Percentiles rank a stretch among this genome's conserved stretches.
Conservation (phyloP, 2,888 invertebrate genomes). For the Pachymerium ferrugineum region DNA sequence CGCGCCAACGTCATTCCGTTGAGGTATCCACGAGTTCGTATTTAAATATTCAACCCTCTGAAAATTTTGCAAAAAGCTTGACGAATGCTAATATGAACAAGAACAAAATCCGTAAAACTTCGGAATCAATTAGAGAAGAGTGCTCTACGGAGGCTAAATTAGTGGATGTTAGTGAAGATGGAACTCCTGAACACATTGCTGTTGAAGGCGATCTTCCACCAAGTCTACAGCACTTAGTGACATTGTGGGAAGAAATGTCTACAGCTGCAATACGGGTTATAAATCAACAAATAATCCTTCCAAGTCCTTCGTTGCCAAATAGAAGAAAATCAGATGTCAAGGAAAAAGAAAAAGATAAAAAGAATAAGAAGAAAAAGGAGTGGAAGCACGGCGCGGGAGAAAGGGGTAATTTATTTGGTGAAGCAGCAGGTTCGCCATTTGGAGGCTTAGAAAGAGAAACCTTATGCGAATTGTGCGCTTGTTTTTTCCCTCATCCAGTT, state of each 20-base stretch:
- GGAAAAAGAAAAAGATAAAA: slow-evolving; percentile 46
- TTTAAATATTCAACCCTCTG: slow-evolving; percentile 46
- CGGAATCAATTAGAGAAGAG: slow-evolving; percentile 55
- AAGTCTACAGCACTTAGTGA: slow-evolving; percentile 78
- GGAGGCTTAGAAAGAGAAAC: slow-evolving; percentile 47
- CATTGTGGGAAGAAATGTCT: slow-evolving; percentile 77
- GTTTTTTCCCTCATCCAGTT: slow-evolving; percentile 59
- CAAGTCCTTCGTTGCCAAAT: slow-evolving; percentile 52
- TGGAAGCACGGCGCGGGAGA: slow-evolving; percentile 46
- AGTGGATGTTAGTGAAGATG: not conserved
- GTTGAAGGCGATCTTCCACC: slow-evolving; percentile 60
- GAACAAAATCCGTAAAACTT: slow-evolving; percentile 45
- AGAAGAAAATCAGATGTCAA: slow-evolving; percentile 48
- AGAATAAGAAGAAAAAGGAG: slow-evolving; percentile 57
- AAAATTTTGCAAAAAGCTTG: slow-evolving; percentile 69
- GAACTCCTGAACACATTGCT: slow-evolving; percentile 29
- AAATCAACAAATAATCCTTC: slow-evolving; percentile 57
- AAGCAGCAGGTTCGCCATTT: slow-evolving; percentile 40
- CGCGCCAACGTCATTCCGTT: slow-evolving; percentile 77
- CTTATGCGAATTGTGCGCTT: slow-evolving; percentile 81
- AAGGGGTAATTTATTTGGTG: slow-evolving; percentile 43
- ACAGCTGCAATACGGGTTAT: slow-evolving; percentile 55
- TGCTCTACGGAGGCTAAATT: slow-evolving; percentile 42
- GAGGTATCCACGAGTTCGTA: slow-evolving; percentile 57
- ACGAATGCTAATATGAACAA: slow-evolving; percentile 72